A percentile compares a stretch with the other conserved stretches of the same genome.
These are phyloP conservation scores for Holothuria leucospilota DNA, from an alignment of 53 echinoderm and acorn worm genomes.

Conservation along the genomic window DNA sequence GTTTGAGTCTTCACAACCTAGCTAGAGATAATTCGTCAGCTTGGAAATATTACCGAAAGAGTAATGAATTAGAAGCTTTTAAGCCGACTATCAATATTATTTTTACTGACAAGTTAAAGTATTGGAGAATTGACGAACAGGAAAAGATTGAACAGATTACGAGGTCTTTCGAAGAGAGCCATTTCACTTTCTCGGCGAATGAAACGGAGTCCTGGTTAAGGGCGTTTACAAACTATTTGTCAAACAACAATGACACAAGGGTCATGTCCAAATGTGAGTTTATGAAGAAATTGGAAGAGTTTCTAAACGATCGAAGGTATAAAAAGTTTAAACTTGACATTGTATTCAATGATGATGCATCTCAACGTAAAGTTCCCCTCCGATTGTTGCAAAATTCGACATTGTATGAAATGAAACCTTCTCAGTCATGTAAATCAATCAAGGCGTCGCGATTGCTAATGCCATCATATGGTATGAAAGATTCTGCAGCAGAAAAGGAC, in stretches of 20 bases:
- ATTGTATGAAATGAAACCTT: background rate
- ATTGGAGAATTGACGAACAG: slow-evolving; percentile 74
- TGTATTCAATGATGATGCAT: slow-evolving; percentile 31
- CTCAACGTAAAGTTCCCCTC: too few species aligned
- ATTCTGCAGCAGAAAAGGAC: slow-evolving; percentile 54
- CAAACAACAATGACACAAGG: too few species aligned
- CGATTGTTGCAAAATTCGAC: too few species aligned
- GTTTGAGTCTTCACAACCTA: slow-evolving; percentile 75
- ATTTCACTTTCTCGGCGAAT: slow-evolving; percentile 42
- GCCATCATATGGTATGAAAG: slow-evolving; percentile 57
- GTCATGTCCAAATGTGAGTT: slow-evolving; percentile 33
- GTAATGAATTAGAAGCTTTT: slow-evolving; percentile 68
- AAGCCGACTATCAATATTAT: slow-evolving; percentile 76
- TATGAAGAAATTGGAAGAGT: slow-evolving; percentile 23
- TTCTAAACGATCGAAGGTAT: slow-evolving; percentile 33
- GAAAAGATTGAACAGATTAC: slow-evolving; percentile 66
- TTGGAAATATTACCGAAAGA: slow-evolving; percentile 70
- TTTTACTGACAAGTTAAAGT: slow-evolving; percentile 66
- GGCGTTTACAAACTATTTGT: slow-evolving; percentile 39
- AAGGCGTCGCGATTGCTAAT: slow-evolving; percentile 68
- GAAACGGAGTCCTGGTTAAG: slow-evolving; percentile 79
- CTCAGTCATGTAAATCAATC: background rate
- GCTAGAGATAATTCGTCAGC: slow-evolving; percentile 83
- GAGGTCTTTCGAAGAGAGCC: slow-evolving; percentile 59
- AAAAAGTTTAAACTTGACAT: slow-evolving; percentile 60